Base-by-base conservation (phyloP, 2,888 invertebrate species). In the Julus scanicus region DNA sequence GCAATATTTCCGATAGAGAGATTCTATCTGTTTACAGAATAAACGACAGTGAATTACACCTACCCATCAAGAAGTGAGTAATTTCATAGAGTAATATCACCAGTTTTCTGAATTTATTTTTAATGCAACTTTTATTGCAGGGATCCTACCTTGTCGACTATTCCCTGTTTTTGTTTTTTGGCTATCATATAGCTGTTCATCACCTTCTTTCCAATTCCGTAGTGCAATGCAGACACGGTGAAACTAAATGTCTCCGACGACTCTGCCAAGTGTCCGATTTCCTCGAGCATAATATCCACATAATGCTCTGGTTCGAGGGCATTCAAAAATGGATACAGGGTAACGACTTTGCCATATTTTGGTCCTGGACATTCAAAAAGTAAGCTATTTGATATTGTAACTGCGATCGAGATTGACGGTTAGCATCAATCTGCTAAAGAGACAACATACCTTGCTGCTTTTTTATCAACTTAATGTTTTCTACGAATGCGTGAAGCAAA, bases 231-330 rank as follows among this genome's bases (percentile, higher is more conserved):
- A 0, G 37, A 11, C 20, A 49, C 8, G 6, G 87, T 20, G 8
- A 15, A 17, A 20, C 88, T 88, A 57, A 48, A 88, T 8, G 87
- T 84, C n/a, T 88, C 88, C 4, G 88, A 88, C 5, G 87, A 84
- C 57, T 88, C 84, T 8, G 87, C 88, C 5, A 88, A 37, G 17
- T 13, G 8, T 13, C 49, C 29, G 37, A 88, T 84, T 84, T 88
- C 88, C 86, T 88, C 29, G 17, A 88, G 39, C 83, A 88, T 87
- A 37, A 88, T 53, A 17, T 87, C 84, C 39, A 88, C 87, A 37
- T 88, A 88, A 8, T 20, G 63, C 53, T 87, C 44, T 2, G 87
- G 15, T 17, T 87, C 71, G n/a, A 88, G 63, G n/a, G 48, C 84
- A 20, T 29, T 71, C 17, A 88, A 57, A 87, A 87, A 88, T 17